These are phyloP conservation scores for Anguilla megastoma DNA, from an alignment of 2,797 vertebrate species.

Conservation along the genomic window DNA sequence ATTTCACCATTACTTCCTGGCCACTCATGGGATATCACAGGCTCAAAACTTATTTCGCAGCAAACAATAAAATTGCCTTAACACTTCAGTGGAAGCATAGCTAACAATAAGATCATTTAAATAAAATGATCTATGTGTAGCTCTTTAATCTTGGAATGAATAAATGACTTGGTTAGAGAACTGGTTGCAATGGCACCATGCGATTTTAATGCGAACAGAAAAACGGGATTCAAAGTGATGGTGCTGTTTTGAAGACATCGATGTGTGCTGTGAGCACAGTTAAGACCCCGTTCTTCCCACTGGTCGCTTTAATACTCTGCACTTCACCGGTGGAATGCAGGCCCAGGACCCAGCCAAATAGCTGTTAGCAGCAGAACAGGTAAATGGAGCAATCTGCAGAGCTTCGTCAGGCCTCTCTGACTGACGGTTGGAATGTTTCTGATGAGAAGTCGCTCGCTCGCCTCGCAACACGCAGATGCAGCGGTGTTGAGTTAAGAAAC, in stretches of 20 bases:
- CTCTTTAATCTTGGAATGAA: background rate
- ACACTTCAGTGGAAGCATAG: background rate
- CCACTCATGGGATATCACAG: no score
- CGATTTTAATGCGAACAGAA: background rate
- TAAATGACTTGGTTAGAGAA: background rate
- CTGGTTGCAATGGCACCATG: background rate
- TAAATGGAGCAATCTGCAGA: constrained; percentile 80
- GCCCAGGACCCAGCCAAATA: constrained; percentile 55
- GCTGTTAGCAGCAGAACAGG: constrained; percentile 75
- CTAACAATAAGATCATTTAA: background rate
- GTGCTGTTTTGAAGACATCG: background rate
- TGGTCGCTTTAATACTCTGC: constrained; percentile 61
- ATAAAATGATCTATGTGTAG: background rate
- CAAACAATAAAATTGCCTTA: background rate
- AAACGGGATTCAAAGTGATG: background rate
- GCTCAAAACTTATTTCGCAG: background rate
- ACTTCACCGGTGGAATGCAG: constrained; percentile 73
- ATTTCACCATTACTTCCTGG: no score
- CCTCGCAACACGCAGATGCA: background rate
- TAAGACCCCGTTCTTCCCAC: background rate
- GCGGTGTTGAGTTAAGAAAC: background rate
- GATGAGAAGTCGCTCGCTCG: constrained; percentile 69
- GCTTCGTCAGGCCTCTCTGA: constrained; percentile 74
- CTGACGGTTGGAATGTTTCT: constrained; percentile 83
- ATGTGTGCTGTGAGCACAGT: background rate